Conservation (phyloP, 2,797 vertebrate genomes). For the Falco rusticolus region DNA sequence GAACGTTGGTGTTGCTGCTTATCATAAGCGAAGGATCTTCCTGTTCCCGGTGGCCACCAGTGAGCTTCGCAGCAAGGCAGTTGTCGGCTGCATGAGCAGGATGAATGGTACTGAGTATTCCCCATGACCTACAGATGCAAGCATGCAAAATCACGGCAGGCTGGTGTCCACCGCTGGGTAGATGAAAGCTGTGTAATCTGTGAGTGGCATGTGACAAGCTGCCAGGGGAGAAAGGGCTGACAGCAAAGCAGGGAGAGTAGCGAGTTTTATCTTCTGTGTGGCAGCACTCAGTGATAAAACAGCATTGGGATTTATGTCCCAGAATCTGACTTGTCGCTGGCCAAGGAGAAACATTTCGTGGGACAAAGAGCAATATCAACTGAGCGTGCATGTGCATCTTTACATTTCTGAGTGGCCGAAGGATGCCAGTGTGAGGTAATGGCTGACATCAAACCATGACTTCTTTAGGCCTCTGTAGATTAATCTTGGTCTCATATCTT, state of each 20-base stretch:
- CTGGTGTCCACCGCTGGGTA: rapidly evolving
- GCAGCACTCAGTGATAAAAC: not conserved
- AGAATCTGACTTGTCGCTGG: not conserved
- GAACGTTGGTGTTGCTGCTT: not conserved
- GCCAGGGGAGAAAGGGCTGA: not conserved
- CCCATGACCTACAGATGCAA: not conserved
- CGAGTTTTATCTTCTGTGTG: not conserved
- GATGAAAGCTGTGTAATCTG: not conserved
- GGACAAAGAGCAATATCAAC: not conserved
- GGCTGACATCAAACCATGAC: not conserved
- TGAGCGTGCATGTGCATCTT: not conserved
- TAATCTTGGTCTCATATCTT: not conserved
- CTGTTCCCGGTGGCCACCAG: not conserved
- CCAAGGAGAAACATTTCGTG: not conserved
- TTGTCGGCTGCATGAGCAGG: rapidly evolving
- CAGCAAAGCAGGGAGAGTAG: not conserved
- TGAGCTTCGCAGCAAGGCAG: rapidly evolving
- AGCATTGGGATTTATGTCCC: not conserved
- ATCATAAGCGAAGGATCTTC: rapidly evolving
- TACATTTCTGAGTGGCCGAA: not conserved
- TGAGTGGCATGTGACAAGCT: not conserved
- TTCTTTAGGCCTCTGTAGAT: not conserved
- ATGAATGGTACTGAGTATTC: not conserved
- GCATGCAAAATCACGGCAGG: rapidly evolving
- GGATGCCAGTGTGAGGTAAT: rapidly evolving